phyloP scores from a whole-genome alignment of 2,888 invertebrate genomes.

The Chromoteleia sp. region DNA sequence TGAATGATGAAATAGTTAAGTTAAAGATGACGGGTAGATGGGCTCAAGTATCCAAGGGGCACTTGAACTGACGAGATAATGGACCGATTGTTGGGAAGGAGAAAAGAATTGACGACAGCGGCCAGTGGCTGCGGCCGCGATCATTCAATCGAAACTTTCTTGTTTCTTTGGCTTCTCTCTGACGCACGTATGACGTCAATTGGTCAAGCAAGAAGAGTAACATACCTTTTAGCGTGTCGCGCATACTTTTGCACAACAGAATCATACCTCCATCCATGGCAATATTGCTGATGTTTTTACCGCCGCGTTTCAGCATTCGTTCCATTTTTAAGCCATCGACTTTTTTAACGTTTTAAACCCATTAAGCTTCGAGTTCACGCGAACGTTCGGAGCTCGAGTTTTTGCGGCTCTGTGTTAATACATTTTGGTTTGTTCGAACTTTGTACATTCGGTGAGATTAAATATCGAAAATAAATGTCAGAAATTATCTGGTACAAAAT shows the following conservation, averaged over 20 bases:
- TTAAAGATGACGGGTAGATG: conserved; percentile 73
- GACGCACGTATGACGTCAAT: conserved; percentile 84
- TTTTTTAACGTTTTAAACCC: not conserved
- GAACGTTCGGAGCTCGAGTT: not conserved
- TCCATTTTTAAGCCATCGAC: not conserved
- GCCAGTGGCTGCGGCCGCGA: conserved; percentile 72
- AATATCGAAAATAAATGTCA: conserved; percentile 27
- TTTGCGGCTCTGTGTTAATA: conserved; percentile 2
- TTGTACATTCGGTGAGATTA: conserved; percentile 8
- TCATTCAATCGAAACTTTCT: conserved; percentile 84
- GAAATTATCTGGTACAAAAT: conserved; percentile 19
- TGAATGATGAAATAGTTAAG: conserved; percentile 61
- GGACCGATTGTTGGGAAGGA: conserved; percentile 78
- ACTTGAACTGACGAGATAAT: conserved; percentile 82
- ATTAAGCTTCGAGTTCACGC: not conserved
- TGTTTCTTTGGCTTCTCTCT: conserved; percentile 82
- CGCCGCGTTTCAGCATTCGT: conserved; percentile 19
- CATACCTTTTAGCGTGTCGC: conserved; percentile 76
- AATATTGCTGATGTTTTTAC: conserved; percentile 43
- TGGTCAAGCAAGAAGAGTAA: conserved; percentile 80
- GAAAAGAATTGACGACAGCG: conserved; percentile 77
- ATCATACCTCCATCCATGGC: conserved; percentile 51
- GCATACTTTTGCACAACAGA: conserved; percentile 64
- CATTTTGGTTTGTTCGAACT: conserved; percentile 7
- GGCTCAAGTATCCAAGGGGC: conserved; percentile 80